Conservation (phyloP, 1,140 invertebrate genomes). For the Lutraria rhynchaena region DNA sequence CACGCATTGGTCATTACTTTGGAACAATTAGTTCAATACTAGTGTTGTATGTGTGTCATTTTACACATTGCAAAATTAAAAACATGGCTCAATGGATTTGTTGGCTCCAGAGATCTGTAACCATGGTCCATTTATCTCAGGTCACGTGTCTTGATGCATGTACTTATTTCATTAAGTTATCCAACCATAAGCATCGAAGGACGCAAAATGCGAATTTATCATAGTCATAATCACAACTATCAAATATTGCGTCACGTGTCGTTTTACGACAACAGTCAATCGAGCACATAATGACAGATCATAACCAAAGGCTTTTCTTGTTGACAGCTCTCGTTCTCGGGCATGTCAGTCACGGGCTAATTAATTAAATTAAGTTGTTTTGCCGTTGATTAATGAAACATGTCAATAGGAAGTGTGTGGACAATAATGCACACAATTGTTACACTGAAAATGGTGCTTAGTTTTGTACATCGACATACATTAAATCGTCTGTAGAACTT, state of each 20-base stretch:
- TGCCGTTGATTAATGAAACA: not conserved
- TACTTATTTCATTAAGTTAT: conserved; percentile 41
- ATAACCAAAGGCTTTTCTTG: conserved; percentile 5
- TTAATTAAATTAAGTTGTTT: conserved; percentile 39
- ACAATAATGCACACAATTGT: too few relatives aligned
- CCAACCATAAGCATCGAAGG: not conserved
- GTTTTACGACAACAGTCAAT: conserved; percentile 24
- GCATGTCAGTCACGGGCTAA: conserved; percentile 16
- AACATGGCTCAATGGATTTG: too few relatives aligned
- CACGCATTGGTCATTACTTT: too few relatives aligned
- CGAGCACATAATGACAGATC: not conserved
- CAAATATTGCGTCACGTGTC: conserved; percentile 32
- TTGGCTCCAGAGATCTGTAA: conserved; percentile 20
- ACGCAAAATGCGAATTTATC: conserved; percentile 31
- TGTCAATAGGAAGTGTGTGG: not conserved
- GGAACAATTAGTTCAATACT: too few relatives aligned
- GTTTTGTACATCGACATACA: too few relatives aligned
- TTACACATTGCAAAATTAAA: too few relatives aligned
- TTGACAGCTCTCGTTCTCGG: not conserved
- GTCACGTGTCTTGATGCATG: conserved; percentile 28
- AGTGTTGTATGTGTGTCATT: too few relatives aligned
- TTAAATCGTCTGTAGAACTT: too few relatives aligned
- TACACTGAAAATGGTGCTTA: too few relatives aligned
- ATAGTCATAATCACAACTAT: conserved; percentile 32
- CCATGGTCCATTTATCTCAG: conserved; percentile 10